phyloP scores from a whole-genome alignment of 2,797 vertebrate genomes.

The Hippoglossus hippoglossus region DNA sequence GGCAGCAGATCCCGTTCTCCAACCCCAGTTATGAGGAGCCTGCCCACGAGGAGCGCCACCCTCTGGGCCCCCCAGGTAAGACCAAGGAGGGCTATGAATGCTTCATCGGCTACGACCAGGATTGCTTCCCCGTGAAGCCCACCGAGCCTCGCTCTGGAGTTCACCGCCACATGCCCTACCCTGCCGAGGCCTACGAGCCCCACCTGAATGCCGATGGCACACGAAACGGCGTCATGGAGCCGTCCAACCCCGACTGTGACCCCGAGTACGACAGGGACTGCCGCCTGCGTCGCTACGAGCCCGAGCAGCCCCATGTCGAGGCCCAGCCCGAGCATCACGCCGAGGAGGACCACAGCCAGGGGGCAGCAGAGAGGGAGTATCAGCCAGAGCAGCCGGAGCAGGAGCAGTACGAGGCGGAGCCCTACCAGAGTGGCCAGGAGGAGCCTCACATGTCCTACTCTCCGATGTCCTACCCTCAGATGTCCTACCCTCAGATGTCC shows the following conservation, averaged over 20 bases:
- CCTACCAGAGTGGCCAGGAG: conserved; percentile 85
- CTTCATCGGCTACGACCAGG: conserved; percentile 85
- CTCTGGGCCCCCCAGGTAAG: conserved; percentile 84
- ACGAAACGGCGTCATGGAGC: conserved; percentile 80
- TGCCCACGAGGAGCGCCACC: conserved; percentile 68
- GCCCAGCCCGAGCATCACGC: conserved; percentile 39
- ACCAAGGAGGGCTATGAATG: conserved; percentile 88
- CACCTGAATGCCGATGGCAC: conserved; percentile 77
- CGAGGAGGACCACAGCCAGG: conserved; percentile 52
- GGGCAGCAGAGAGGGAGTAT: conserved; percentile 48
- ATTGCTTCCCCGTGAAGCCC: conserved; percentile 79
- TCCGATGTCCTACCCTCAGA: conserved; percentile 67
- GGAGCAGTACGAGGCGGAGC: conserved; percentile 73
- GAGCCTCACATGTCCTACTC: conserved; percentile 80
- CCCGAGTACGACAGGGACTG: conserved; percentile 85
- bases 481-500: conserved; percentile 70
- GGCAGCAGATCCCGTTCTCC: conserved; percentile 66
- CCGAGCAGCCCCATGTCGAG: conserved; percentile 34
- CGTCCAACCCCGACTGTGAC: conserved; percentile 84
- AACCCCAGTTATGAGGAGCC: conserved; percentile 64
- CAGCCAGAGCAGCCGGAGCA: conserved; percentile 56
- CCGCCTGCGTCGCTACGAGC: conserved; percentile 79
- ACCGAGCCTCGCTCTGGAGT: conserved; percentile 62
- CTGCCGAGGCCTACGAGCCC: conserved; percentile 80
- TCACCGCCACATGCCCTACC: conserved; percentile 59